Base-by-base conservation (phyloP, 2,113 vertebrate genomes). In the Scomber colias region DNA sequence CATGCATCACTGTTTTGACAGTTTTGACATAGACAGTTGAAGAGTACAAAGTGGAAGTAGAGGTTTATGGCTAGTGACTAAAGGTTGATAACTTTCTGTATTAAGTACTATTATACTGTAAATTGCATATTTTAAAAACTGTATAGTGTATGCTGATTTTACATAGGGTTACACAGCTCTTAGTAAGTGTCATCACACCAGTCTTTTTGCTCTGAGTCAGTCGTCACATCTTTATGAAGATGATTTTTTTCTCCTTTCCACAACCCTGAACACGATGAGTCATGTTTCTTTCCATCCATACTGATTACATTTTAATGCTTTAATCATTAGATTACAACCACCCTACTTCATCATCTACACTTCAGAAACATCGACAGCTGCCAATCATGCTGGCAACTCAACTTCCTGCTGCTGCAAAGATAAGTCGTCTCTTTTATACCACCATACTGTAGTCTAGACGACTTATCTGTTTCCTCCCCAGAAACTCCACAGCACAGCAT, bases 311-410 rank as follows among this genome's bases (percentile, higher is more conserved):
- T 75, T 68, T 31, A 53, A 72, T 68, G 63, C 31, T 69, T 69
- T 46, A 27, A 65, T 62, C 63, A 57, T 21, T 48, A 19, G 30
- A 31, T 59, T 16, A 24, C 51, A 68, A 35, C 19, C 57, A 30
- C 2, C 31, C 31, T 24, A 35, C 59, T 69, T 75, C 11, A 21
- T 80, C 30, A 63, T 71, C 71, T 10, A 15, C 49, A 65, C 48
- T 57, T 68, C 40, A 35, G 57, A 63, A 40, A 63, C 54, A 60
- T 31, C 1, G 62, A 80, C 76, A 81, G 61, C 78, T 71, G 76
- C 67, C 90, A 45, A 9, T 86, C 83, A 81, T 8, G 3, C 15
- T 48, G 57, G n/a, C 50, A 30, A 24, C 14, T 71, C 24, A 57
- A 27, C 56, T 16, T 73, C 44, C 55, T 51, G 54, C 27, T 57